phyloP scores from a whole-genome alignment of 2,888 invertebrate genomes.

The Tanypteryx hageni region DNA sequence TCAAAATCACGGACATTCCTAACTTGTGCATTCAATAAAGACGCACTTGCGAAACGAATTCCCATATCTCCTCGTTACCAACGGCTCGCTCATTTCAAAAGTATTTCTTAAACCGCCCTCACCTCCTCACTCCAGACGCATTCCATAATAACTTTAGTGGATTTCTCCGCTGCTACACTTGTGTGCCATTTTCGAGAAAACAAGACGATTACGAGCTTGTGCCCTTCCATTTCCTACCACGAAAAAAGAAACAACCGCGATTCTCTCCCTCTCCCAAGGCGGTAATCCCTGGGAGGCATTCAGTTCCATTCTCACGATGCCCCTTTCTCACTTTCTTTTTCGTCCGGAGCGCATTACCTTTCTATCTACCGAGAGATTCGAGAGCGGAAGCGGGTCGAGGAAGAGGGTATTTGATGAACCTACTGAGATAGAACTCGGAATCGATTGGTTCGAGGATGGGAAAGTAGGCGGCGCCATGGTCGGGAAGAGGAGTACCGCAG shows the following conservation, averaged over 20 bases:
- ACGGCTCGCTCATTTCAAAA: neutral
- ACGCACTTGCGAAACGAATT: neutral
- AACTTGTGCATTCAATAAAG: neutral
- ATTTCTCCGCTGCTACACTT: constrained; percentile 16
- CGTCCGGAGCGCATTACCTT: neutral
- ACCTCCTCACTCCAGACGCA: neutral
- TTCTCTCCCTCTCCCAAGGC: neutral
- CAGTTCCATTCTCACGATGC: neutral
- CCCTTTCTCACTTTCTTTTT: constrained; percentile 14
- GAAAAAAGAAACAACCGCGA: neutral
- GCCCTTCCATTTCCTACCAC: too few species aligned
- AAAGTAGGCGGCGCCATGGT: neutral
- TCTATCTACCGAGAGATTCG: neutral
- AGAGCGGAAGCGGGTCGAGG: neutral
- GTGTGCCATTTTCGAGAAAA: neutral
- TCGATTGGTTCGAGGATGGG: neutral
- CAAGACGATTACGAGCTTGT: too few species aligned
- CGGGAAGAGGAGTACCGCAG: neutral
- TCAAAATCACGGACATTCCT: neutral
- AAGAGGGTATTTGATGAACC: neutral
- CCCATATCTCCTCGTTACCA: neutral
- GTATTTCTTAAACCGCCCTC: neutral
- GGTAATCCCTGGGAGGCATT: too few species aligned
- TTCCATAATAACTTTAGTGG: neutral
- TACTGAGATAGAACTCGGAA: neutral